Base-by-base conservation (phyloP, 2,113 vertebrate species). In the Patagioenas fasciata region DNA sequence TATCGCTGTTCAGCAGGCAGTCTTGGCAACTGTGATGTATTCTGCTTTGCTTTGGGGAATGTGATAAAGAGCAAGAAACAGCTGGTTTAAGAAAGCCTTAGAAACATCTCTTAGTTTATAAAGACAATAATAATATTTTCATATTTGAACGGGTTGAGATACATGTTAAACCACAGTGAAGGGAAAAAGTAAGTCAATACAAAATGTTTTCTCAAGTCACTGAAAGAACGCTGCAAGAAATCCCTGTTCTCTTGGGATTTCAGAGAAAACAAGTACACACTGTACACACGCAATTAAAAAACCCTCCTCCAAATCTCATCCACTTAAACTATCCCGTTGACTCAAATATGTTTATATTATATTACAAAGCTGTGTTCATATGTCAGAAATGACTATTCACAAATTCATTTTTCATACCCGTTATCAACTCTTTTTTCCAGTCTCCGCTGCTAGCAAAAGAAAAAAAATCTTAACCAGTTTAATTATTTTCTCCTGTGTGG, bases 41-140 rank as follows among this genome's bases (percentile, higher is more conserved):
- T 96, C 97, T 95, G 96, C 98, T 98, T 98, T 98, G 91, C 98
- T 98, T 95, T 96, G 94, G 97, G 98, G 98, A 98, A 98, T 98
- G 98, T 96, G 97, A 98, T 98, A 97, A 98, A 98, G 97, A 98
- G 98, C 95, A 97, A 98, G 97, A 98, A 98, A 97, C 98, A 98
- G 97, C 97, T 98, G 97, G 96, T 80, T 97, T 96, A 92, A 96
- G 95, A 96, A 97, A 97, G 92, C 62, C 95, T 96, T 97, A 96
- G 96, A 92, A 97, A 97, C 89, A 96, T 89, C 85, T 90, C 80
- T 87, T 91, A 90, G 97, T 98, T 98, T 97, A 97, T 95, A 97
- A 98, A 98, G 97, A 96, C 96, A 97, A 98, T 97, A 98, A 97
- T 98, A 98, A 97, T 98, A 97, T 98, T 98, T 98, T 98, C 97